Conservation (phyloP, 1,140 invertebrate genomes). For the Pinna nobilis region DNA sequence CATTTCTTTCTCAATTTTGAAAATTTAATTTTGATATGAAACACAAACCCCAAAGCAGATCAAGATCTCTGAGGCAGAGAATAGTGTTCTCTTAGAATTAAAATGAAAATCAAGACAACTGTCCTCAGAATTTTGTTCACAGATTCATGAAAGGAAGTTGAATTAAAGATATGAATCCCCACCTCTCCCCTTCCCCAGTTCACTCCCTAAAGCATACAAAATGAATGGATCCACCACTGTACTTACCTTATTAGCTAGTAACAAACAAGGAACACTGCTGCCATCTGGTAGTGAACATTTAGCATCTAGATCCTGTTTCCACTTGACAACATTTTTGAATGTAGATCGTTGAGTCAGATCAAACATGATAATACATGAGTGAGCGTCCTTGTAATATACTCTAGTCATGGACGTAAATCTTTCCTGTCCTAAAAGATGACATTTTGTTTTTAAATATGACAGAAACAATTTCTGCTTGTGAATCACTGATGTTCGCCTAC, state of each 20-base stretch:
- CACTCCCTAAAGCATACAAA: too few species aligned
- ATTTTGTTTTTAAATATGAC: background rate
- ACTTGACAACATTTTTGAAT: conserved; percentile 78
- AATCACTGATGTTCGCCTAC: too few species aligned
- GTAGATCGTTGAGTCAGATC: conserved; percentile 79
- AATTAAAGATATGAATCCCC: too few species aligned
- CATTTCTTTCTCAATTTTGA: too few species aligned
- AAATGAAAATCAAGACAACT: background rate
- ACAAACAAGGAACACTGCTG: conserved; percentile 77
- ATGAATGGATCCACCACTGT: background rate
- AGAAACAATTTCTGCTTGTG: background rate
- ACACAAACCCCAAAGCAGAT: too few species aligned
- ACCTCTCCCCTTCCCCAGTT: too few species aligned
- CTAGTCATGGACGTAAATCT: conserved; percentile 81
- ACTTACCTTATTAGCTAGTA: conserved; percentile 80
- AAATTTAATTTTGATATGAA: too few species aligned
- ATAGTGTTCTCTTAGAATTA: too few species aligned
- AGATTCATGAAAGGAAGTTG: too few species aligned
- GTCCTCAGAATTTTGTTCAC: too few species aligned
- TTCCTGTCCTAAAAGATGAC: conserved; percentile 76
- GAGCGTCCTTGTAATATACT: conserved; percentile 81
- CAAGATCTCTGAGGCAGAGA: too few species aligned
- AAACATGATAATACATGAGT: conserved; percentile 81
- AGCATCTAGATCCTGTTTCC: conserved; percentile 80
- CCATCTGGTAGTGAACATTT: conserved; percentile 79